A percentile compares a stretch with the other conserved stretches of the same genome.
phyloP scores from a whole-genome alignment of 2,888 invertebrate genomes.

The Melitaea athalia region DNA sequence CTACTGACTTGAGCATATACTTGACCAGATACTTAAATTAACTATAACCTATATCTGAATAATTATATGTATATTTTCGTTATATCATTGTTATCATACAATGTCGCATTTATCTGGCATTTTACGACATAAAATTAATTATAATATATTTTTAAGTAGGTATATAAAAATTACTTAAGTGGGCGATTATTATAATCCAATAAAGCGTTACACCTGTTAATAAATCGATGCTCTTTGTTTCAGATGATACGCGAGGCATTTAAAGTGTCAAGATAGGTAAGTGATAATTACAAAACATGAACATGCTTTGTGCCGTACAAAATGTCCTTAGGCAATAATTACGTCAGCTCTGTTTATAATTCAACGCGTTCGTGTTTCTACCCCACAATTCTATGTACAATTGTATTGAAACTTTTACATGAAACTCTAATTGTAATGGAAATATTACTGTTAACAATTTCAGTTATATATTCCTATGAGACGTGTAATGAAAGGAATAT shows the following conservation, averaged over 20 bases:
- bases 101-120: too few relatives aligned
- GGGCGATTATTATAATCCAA: too few relatives aligned
- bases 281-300: conserved; percentile 36
- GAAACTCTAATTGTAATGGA: conserved; percentile 23
- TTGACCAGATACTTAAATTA: too few relatives aligned
- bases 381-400: conserved; percentile 25
- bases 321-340: conserved; percentile 42
- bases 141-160: too few relatives aligned
- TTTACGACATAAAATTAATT: too few relatives aligned
- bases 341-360: conserved; percentile 43
- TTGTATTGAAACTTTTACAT: conserved; percentile 18
- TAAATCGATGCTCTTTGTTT: conserved; percentile 45
- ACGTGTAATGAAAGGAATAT: background rate
- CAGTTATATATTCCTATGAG: background rate
- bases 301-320: conserved; percentile 26
- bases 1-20: too few relatives aligned
- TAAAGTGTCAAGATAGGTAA: conserved; percentile 51
- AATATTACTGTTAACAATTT: conserved; percentile 19
- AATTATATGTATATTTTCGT: too few relatives aligned
- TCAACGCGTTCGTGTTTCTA: conserved; percentile 39
- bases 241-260: conserved; percentile 57
- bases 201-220: background rate
- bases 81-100: too few relatives aligned
- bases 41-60: too few relatives aligned
- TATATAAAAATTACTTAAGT: too few relatives aligned